Percentiles rank a stretch among this genome's conserved stretches.
Evolutionary conservation across 2,888 invertebrate species (phyloP).

Genomic region (Ditula angustiorana): DNA sequence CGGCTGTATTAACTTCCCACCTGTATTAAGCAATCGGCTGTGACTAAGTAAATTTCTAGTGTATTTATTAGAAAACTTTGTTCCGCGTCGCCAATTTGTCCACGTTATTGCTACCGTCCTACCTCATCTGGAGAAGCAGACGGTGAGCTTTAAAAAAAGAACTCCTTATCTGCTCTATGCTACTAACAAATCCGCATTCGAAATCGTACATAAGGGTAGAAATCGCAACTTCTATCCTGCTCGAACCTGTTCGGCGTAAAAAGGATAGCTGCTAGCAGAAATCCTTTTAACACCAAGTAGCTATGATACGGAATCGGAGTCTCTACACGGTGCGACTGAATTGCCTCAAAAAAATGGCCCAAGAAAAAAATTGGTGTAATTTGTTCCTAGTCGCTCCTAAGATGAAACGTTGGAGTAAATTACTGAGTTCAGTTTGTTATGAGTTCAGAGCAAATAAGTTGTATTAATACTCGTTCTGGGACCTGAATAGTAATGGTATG

Average conservation of each 20-base stretch:
- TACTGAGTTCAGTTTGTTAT: conserved; percentile 11
- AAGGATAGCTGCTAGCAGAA: conserved; percentile 1
- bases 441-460: conserved; percentile 5
- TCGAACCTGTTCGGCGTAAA: neutral
- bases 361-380: conserved; percentile 46
- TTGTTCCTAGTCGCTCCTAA: conserved; percentile 37
- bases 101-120: conserved; percentile 58
- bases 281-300: neutral
- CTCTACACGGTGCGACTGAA: conserved; percentile 37
- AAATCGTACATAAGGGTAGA: too few species aligned
- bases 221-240: neutral
- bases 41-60: conserved; percentile 24
- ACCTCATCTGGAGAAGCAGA: conserved; percentile 52
- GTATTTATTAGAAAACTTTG: conserved; percentile 49
- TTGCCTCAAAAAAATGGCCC: conserved; percentile 42
- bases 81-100: conserved; percentile 58
- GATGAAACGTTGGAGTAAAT: conserved; percentile 29
- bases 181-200: neutral
- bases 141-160: conserved; percentile 54
- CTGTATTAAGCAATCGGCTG: conserved; percentile 28
- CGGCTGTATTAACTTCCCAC: neutral
- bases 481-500: neutral
- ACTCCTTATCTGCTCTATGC: conserved; percentile 47
- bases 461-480: neutral
- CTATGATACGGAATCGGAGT: neutral